Base-by-base conservation (phyloP, 1,140 invertebrate species). In the Cherax destructor region DNA sequence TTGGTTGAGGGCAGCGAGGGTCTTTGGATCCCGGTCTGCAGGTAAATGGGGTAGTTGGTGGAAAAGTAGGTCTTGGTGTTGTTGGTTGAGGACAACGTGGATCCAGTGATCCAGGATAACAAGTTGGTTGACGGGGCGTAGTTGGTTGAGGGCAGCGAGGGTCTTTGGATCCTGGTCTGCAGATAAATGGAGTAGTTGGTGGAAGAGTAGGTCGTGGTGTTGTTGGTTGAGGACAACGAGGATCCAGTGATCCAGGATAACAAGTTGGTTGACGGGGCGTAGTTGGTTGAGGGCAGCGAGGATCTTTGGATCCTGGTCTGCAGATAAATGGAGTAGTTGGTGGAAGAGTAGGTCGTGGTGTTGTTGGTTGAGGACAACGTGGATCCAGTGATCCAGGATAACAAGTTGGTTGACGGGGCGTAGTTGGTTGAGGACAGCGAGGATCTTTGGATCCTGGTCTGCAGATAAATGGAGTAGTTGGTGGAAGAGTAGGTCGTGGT, bases 211-310 rank as follows among this genome's bases (percentile, higher is more conserved):
- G 79, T 41, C 77, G 7, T 65, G 80, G 61, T 61, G 90, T 89
- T 4, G 21, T 83, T 13, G 80, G 65, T 59, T 4, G 72, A 56
- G 94, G 94, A 92, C 95, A 93, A 16, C 74, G 30, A 50, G 95
- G 95, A 94, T 92, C 91, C 7, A 65, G 50, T 56, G 91, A 93
- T 18, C 86, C 83, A n/a, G 92, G 92, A 4, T 4, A 79, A 59
- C 65, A 72, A 0, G 76, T 81, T 65, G 91, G 56, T 69, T 88
- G 92, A 84, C 69, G 69, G 56, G 91, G 93, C 87, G 94, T 94
- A n/a, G 81, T 93, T 74, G 93, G 94, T 21, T 94, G 94, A 4
- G 95, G 94, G 92, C 94, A 94, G 92, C 92, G 94, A 7, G 85
- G 93, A 49, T 93, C 93, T 77, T 88, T 93, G 21, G 89, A 91